A percentile compares a stretch with the other conserved stretches of the same genome.
Conservation (phyloP, 2,113 vertebrate genomes). For the Syrmaticus mikado region DNA sequence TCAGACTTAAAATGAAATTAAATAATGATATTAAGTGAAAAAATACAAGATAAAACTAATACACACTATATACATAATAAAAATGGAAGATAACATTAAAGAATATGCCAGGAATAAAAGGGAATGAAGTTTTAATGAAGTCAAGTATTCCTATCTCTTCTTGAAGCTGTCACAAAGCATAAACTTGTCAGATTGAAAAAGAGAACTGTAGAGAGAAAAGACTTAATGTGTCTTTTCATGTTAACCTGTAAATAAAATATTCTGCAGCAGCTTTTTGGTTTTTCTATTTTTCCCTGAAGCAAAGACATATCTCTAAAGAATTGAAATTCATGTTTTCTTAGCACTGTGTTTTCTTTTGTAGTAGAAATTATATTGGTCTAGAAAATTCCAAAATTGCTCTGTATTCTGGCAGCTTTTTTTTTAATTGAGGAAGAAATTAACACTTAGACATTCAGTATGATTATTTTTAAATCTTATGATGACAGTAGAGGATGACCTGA, state of each 20-base stretch:
- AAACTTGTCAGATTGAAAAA: background rate
- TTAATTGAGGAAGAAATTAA: conserved; percentile 41
- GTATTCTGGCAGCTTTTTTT: conserved; percentile 30
- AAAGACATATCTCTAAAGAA: background rate
- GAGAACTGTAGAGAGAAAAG: background rate
- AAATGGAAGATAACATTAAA: background rate
- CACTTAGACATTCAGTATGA: background rate
- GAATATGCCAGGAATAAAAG: background rate
- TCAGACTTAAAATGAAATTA: background rate
- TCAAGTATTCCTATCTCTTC: background rate
- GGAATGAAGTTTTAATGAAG: background rate
- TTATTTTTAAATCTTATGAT: conserved; percentile 24
- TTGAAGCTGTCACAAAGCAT: background rate
- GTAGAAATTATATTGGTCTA: conserved; percentile 57
- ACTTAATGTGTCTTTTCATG: background rate
- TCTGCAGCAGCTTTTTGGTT: background rate
- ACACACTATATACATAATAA: too few species aligned
- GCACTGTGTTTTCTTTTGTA: conserved; percentile 1
- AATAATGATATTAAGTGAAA: background rate
- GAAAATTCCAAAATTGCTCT: conserved; percentile 43
- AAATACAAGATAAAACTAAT: too few species aligned
- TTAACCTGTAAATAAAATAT: background rate
- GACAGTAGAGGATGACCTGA: conserved; percentile 16
- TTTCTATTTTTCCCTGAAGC: background rate
- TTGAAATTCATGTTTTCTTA: background rate